These are phyloP conservation scores for Lasius platythorax DNA, from an alignment of 2,888 invertebrate genomes.

Conservation along the genomic window DNA sequence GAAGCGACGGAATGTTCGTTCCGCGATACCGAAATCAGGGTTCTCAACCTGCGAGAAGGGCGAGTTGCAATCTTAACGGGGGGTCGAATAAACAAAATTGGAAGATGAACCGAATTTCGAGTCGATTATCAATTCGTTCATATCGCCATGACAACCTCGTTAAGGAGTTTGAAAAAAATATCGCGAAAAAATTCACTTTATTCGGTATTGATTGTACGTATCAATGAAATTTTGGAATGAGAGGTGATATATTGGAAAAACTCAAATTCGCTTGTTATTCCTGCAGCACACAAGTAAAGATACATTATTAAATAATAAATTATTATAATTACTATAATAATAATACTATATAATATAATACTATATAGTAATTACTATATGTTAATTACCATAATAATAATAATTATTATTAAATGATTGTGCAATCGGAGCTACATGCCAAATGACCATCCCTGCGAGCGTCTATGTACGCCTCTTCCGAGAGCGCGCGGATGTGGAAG, in stretches of 20 bases:
- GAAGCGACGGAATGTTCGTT: constrained; percentile 43
- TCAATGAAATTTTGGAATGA: background rate
- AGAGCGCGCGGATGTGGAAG: constrained; percentile 47
- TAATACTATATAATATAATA: too few relatives aligned
- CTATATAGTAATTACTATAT: too few relatives aligned
- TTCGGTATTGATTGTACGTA: background rate
- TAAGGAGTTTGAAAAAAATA: background rate
- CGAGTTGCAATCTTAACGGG: too few relatives aligned
- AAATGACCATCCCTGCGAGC: constrained; percentile 37
- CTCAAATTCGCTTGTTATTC: background rate
- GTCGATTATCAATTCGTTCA: background rate
- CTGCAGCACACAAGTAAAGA: background rate
- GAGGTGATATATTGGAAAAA: background rate
- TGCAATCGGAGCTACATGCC: background rate
- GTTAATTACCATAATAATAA: too few relatives aligned
- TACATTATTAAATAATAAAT: background rate
- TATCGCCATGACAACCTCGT: background rate
- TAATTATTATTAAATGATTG: background rate
- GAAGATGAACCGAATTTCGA: background rate
- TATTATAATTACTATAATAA: too few relatives aligned
- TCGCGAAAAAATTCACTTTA: background rate
- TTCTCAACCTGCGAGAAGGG: constrained; percentile 35
- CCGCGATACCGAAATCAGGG: constrained; percentile 40
- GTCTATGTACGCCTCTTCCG: constrained; percentile 25
- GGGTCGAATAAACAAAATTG: background rate